A percentile compares a stretch with the other conserved stretches of the same genome.
Evolutionary conservation across 92 coral and sea anemone genomes (phyloP).

Genomic region (Paramuricea clavata): DNA sequence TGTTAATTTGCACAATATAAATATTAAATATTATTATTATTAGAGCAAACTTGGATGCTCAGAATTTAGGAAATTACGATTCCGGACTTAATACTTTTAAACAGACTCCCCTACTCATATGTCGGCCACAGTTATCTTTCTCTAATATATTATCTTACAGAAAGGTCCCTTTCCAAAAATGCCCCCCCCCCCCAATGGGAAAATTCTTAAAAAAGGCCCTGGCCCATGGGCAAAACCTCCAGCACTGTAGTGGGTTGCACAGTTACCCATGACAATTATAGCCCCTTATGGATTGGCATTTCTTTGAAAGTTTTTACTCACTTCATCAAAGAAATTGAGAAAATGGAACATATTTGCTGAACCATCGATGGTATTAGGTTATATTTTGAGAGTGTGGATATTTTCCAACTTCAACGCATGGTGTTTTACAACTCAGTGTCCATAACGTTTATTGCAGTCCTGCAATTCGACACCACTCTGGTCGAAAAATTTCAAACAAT

Average conservation of each 20-base stretch:
- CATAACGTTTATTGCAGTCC: background rate
- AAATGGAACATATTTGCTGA: constrained; percentile 50
- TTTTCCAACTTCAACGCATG: constrained; percentile 61
- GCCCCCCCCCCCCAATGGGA: too few species aligned
- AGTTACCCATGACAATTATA: constrained; percentile 60
- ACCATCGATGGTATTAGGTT: constrained; percentile 58
- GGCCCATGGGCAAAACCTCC: constrained; percentile 53
- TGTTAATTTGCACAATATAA: too few species aligned
- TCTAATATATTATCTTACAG: too few species aligned
- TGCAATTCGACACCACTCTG: constrained; percentile 55
- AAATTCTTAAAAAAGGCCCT: too few species aligned
- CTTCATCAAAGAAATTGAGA: constrained; percentile 62
- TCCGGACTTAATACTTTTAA: too few species aligned
- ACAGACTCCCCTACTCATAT: too few species aligned
- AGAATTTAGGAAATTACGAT: too few species aligned
- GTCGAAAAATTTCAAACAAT: constrained; percentile 62
- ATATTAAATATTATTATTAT: too few species aligned
- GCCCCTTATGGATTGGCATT: constrained; percentile 60
- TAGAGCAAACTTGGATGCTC: too few species aligned
- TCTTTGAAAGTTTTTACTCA: constrained; percentile 19
- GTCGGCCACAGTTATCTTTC: too few species aligned
- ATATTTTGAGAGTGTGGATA: constrained; percentile 55
- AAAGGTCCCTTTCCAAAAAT: too few species aligned
- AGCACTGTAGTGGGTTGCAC: constrained; percentile 55
- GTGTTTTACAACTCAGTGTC: constrained; percentile 33